These are phyloP conservation scores for Andrena bicolor DNA, from an alignment of 2,888 invertebrate genomes.

Conservation along the genomic window DNA sequence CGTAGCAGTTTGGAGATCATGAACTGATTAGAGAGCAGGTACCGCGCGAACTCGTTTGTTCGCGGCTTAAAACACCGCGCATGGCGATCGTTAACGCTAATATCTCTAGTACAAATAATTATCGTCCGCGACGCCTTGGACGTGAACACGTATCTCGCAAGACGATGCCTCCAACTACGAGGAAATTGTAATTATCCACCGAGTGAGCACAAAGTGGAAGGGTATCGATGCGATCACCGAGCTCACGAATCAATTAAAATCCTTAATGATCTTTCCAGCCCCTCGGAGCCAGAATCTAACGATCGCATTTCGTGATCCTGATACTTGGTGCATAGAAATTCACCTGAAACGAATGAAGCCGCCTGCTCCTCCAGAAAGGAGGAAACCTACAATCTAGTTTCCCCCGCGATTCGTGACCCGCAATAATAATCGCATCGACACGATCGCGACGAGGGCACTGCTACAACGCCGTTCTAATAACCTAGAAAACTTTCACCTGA, in stretches of 20 bases:
- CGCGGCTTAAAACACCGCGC: slow-evolving; percentile 5
- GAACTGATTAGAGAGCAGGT: slow-evolving; percentile 1
- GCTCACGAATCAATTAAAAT: slow-evolving; percentile 26
- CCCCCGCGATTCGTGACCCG: background rate
- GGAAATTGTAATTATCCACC: slow-evolving; percentile 49
- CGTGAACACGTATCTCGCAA: slow-evolving; percentile 39
- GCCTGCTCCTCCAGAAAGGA: background rate
- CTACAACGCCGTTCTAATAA: background rate
- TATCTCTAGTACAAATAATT: slow-evolving; percentile 55
- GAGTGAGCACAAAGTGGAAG: slow-evolving; percentile 36
- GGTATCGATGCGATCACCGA: slow-evolving; percentile 8
- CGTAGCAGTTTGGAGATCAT: background rate
- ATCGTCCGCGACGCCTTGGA: slow-evolving; percentile 46
- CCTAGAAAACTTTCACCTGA: background rate
- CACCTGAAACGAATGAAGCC: background rate
- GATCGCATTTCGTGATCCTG: background rate
- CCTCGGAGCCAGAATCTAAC: background rate
- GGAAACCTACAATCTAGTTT: background rate
- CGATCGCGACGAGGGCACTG: background rate
- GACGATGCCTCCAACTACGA: slow-evolving; percentile 26
- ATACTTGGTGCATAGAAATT: background rate
- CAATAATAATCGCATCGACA: slow-evolving; percentile 6
- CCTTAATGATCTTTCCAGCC: slow-evolving; percentile 1
- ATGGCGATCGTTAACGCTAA: slow-evolving; percentile 55
- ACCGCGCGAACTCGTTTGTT: slow-evolving; percentile 15